phyloP scores from a whole-genome alignment of 2,797 vertebrate species.

The Rachycentron canadum region DNA sequence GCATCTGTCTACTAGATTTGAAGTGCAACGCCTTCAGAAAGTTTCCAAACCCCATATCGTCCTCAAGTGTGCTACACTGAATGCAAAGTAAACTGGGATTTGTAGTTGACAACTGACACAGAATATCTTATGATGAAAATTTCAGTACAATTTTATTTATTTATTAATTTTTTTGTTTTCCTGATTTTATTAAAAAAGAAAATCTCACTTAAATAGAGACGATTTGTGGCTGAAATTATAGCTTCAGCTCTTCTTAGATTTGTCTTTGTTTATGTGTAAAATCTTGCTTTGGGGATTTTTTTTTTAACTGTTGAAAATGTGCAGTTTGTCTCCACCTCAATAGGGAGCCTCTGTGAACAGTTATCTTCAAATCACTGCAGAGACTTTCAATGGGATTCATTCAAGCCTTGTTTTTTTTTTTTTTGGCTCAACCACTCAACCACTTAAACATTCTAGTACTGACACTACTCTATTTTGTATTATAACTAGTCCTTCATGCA shows the following conservation, averaged over 20 bases:
- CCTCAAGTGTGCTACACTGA: conserved; percentile 26
- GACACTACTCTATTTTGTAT: conserved; percentile 22
- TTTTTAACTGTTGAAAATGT: conserved; percentile 9
- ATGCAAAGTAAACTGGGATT: conserved; percentile 48
- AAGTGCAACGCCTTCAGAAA: conserved; percentile 51
- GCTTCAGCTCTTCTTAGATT: not conserved
- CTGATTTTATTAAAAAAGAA: not conserved
- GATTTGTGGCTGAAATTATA: conserved; percentile 20
- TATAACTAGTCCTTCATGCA: conserved; percentile 6
- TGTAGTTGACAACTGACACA: conserved; percentile 21
- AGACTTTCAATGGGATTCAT: conserved; percentile 43
- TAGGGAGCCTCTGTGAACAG: conserved; percentile 32
- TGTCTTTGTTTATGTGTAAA: conserved; percentile 37
- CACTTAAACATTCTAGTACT: conserved; percentile 7
- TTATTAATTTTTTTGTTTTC: not conserved
- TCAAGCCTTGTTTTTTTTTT: not conserved
- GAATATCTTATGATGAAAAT: conserved; percentile 28
- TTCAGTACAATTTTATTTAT: conserved; percentile 9
- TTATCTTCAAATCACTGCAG: conserved; percentile 28
- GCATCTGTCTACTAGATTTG: conserved; percentile 44
- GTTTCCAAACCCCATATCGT: conserved; percentile 37
- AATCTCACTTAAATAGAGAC: conserved; percentile 13
- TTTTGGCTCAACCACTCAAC: conserved; percentile 14
- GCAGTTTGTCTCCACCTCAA: conserved; percentile 27
- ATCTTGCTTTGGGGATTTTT: not conserved